These are phyloP conservation scores for Microcebus murinus DNA, from an alignment of 2,113 vertebrate species.

Conservation along the genomic window DNA sequence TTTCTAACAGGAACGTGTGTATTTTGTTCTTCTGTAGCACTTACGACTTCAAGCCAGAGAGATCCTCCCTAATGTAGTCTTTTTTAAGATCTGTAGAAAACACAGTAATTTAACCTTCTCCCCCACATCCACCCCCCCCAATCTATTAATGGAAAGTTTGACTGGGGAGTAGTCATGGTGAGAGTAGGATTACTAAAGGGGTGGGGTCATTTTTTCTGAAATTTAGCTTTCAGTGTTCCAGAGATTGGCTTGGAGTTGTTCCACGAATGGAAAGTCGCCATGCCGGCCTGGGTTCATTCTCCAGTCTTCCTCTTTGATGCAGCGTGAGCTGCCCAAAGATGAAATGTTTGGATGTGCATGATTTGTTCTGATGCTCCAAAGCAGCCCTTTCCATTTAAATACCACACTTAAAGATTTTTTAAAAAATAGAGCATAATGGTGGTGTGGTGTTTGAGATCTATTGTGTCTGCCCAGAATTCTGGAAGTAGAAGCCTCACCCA, in stretches of 20 bases:
- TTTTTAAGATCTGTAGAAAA: conserved; percentile 7
- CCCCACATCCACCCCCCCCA: accelerated
- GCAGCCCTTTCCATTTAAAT: not conserved
- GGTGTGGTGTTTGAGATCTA: not conserved
- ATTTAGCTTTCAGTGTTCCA: not conserved
- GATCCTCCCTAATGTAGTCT: not conserved
- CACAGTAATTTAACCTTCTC: accelerated
- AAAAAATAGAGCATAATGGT: not conserved
- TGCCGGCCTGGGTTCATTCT: not conserved
- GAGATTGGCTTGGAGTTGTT: not conserved
- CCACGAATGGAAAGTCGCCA: not conserved
- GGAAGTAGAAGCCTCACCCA: not conserved
- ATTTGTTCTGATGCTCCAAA: not conserved
- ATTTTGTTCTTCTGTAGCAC: not conserved
- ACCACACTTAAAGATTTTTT: not conserved
- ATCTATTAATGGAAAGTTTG: not conserved
- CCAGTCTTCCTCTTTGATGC: not conserved
- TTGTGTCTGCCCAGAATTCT: not conserved
- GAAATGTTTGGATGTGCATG: not conserved
- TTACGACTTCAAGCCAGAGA: not conserved
- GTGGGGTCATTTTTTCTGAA: not conserved
- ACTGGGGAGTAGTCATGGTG: not conserved
- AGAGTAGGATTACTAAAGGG: not conserved
- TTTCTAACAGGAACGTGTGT: not conserved
- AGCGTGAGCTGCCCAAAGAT: not conserved